Percentiles rank a stretch among this genome's conserved stretches.
phyloP scores from a whole-genome alignment of 2,113 vertebrate genomes.

The Synodontis membranacea region DNA sequence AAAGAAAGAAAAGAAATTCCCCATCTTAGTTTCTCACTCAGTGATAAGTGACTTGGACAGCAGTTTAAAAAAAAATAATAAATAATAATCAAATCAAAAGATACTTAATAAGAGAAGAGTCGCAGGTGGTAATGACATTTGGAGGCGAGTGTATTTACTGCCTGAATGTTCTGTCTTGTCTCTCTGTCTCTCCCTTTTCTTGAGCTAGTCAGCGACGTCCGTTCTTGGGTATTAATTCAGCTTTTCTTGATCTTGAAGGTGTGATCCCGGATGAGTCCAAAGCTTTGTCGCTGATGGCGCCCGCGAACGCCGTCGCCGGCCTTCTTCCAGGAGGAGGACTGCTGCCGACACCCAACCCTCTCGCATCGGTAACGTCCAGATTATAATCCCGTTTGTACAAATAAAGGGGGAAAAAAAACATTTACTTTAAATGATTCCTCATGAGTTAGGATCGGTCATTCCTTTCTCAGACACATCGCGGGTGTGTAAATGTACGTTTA shows the following conservation, averaged over 20 bases:
- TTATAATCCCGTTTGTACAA: background rate
- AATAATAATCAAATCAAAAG: slow-evolving; percentile 63
- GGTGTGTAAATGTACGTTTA: background rate
- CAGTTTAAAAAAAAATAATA: slow-evolving; percentile 57
- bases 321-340: slow-evolving; percentile 96
- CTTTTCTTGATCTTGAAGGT: slow-evolving; percentile 85
- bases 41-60: slow-evolving; percentile 64
- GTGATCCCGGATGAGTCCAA: slow-evolving; percentile 99
- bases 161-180: slow-evolving; percentile 29
- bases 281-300: slow-evolving; percentile 97
- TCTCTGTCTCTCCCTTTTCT: slow-evolving; percentile 66
- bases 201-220: slow-evolving; percentile 68
- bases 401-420: no score
- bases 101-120: slow-evolving; percentile 57
- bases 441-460: background rate
- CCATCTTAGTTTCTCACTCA: slow-evolving; percentile 70
- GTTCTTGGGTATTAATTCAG: slow-evolving; percentile 68
- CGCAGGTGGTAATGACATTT: slow-evolving; percentile 40
- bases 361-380: slow-evolving; percentile 79
- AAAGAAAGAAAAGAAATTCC: slow-evolving; percentile 75
- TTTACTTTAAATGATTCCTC: no score
- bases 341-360: slow-evolving; percentile 93
- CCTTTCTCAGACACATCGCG: background rate
- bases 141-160: slow-evolving; percentile 52
- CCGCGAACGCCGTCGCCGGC: slow-evolving; percentile 97